Evolutionary conservation across 2,113 vertebrate genomes (phyloP), one percentile per base, ranked within the genome.

Genomic region (Trematocara macrostoma): DNA sequence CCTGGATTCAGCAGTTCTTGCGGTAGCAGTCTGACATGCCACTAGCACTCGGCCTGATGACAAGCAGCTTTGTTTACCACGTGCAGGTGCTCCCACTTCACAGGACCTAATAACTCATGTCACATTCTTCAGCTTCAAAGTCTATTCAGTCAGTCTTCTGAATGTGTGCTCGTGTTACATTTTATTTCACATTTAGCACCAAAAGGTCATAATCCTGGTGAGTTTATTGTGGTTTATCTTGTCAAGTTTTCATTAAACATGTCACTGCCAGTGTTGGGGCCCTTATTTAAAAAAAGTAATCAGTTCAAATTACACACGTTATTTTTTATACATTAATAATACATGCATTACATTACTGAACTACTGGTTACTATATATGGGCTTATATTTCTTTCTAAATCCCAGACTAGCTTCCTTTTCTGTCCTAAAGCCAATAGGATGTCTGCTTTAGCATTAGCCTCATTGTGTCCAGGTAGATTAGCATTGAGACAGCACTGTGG

Each of bases 391-490:
- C 9, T n/a, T 34, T 67, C 84, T 67, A 49, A 38, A 86, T 83
- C 14, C 29, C 20, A 35, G 26, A 69, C 5, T 45, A 11, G 59
- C 71, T 34, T 47, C 23, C 74, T 34, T 23, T 74, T 59, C 34
- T 76, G 23, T 90, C 55, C 47, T 78, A 8, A 76, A 76, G 45
- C 45, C 45, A 76, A n/a, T 76, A 56, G 67, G 56, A 83, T 64
- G 40, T 74, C 78, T 29, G 69, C 78, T 82, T 86, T 85, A 84
- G 64, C 67, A 26, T 26, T 89, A 86, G 78, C 91, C 91, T 90
- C 87, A 91, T 91, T 94, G 85, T 91, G 90, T 94, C 85, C 89
- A 92, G 86, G 92, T 93, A 76, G 81, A 84, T 92, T 89, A 93
- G 80, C 14, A 31, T 83, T 71, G 38, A 76, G 29, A n/a, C 69